These are phyloP conservation scores for Poecilus cupreus DNA, from an alignment of 2,888 invertebrate genomes.

Conservation along the genomic window DNA sequence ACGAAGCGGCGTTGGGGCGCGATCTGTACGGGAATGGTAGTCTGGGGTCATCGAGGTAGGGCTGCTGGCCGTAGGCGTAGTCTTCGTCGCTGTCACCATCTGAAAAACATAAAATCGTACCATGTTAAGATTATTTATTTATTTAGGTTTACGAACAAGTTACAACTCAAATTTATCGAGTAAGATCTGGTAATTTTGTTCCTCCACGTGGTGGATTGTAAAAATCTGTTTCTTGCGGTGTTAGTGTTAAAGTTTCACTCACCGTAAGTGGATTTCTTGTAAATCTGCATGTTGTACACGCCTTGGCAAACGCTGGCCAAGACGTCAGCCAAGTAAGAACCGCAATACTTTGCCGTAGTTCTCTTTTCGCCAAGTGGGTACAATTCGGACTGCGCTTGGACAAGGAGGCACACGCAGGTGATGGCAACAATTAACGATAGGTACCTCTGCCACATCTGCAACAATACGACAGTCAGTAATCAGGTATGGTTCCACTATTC, in stretches of 20 bases:
- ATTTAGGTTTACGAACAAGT: background rate
- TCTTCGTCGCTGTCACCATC: slow-evolving; percentile 49
- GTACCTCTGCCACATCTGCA: slow-evolving; percentile 52
- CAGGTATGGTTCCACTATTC: background rate
- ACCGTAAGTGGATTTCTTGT: slow-evolving; percentile 65
- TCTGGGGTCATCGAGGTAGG: slow-evolving; percentile 25
- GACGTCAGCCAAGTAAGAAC: slow-evolving; percentile 68
- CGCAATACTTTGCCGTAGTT: slow-evolving; percentile 68
- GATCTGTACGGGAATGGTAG: slow-evolving; percentile 67
- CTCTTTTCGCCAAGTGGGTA: slow-evolving; percentile 34
- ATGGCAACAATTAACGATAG: slow-evolving; percentile 14
- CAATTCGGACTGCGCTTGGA: slow-evolving; percentile 35
- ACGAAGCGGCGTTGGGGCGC: slow-evolving; percentile 66
- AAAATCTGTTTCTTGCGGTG: no score
- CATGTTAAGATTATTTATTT: no score
- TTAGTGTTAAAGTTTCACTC: background rate
- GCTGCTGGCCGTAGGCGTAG: slow-evolving; percentile 29
- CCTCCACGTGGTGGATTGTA: no score
- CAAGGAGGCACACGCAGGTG: slow-evolving; percentile 39
- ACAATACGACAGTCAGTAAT: background rate
- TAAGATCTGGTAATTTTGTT: background rate
- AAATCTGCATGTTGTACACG: slow-evolving; percentile 68
- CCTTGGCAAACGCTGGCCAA: slow-evolving; percentile 70
- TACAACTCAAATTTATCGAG: background rate
- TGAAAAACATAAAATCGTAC: no score